Conservation (phyloP, 2,797 vertebrate genomes). For the Avahi laniger region DNA sequence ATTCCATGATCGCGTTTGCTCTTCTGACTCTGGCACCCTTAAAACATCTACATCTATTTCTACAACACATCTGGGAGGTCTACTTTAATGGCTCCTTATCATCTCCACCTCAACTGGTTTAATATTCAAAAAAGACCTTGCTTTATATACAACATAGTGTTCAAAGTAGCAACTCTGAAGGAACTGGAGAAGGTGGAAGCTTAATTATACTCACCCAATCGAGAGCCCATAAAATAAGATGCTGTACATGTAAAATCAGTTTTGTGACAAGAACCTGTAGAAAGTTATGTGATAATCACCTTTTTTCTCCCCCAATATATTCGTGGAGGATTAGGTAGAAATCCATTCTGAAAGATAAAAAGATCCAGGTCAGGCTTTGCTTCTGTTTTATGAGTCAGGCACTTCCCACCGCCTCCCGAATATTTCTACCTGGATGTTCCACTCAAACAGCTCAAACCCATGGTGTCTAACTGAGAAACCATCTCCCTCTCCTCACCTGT, state of each 20-base stretch:
- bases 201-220: neutral
- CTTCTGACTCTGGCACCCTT: neutral
- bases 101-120: neutral
- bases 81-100: neutral
- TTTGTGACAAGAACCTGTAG: neutral
- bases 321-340: neutral
- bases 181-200: neutral
- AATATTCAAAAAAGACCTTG: neutral
- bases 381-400: neutral
- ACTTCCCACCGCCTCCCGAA: neutral
- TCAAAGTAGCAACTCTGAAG: neutral
- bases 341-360: constrained; percentile 57
- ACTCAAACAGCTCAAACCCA: neutral
- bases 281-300: constrained; percentile 49
- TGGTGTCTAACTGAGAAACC: neutral
- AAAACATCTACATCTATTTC: neutral
- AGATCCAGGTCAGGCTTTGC: neutral
- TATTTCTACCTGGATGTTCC: neutral
- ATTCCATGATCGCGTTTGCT: neutral
- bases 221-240: neutral
- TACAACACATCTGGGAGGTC: neutral
- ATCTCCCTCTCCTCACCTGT: neutral
- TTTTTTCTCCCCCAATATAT: neutral
- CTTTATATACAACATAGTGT: neutral
- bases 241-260: neutral